Base-by-base conservation (phyloP, 2,113 vertebrate species). In the Passerina amoena region DNA sequence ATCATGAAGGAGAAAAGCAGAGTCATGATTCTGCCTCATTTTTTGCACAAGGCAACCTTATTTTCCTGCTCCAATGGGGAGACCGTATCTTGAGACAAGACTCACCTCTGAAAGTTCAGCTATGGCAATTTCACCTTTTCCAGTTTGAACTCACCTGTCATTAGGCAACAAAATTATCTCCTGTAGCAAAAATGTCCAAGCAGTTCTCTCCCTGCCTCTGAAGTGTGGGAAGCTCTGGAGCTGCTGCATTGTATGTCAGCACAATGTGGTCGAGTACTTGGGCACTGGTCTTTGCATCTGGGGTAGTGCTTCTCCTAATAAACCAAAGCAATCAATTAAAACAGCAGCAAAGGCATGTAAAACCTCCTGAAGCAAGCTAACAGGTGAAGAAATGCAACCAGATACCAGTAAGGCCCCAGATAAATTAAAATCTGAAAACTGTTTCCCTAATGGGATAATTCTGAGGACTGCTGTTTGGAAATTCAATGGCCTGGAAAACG, bases 401-500 rank as follows among this genome's bases (percentile, higher is more conserved):
- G 35, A 70, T 82, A 61, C 38, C 37, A 71, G 24, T n/a, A 86
- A 64, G 33, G 30, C n/a, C 20, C 48, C 51, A 90, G 47, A 75
- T 44, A 92, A 8, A 38, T 78, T 42, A 69, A 93, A 93, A 90
- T 71, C 60, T 90, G n/a, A n/a, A 42, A 91, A 65, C 91, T 68
- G 22, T 90, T 93, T 95, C 48, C 40, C 80, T 84, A 88, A 82
- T 61, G 48, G 71, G 40, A 78, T 84, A 93, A 90, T 86, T 64
- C 86, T 71, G 38, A 70, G 80, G 45, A 68, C n/a, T 59, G 53
- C 57, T 92, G 57, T 93, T 95, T 96, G 88, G 92, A 92, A 94
- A 86, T 61, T 83, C 93, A 90, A 68, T 69, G 76, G 82, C 82
- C 72, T 96, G 94, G 92, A 93, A 97, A 96, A 96, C 12, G 1